phyloP scores from a whole-genome alignment of 2,797 vertebrate genomes.

The Myotis vivesi region DNA sequence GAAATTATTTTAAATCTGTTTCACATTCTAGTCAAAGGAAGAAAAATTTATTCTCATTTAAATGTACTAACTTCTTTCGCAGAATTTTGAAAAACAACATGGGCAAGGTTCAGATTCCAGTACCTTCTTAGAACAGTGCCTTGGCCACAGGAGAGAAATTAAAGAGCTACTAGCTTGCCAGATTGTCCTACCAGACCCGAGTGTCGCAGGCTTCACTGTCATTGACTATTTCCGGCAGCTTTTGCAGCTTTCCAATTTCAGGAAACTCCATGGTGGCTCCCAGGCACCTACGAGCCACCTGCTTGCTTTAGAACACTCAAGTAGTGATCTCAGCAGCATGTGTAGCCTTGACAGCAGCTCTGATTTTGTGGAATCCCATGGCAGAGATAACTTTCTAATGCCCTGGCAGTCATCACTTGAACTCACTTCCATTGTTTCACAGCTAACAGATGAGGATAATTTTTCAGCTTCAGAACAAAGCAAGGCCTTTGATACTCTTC shows the following conservation, averaged over 20 bases:
- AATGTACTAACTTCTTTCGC: constrained; percentile 49
- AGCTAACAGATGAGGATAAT: constrained; percentile 75
- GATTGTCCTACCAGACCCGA: constrained; percentile 80
- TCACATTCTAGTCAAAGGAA: constrained; percentile 30
- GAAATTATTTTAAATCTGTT: constrained; percentile 44
- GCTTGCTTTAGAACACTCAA: constrained; percentile 51
- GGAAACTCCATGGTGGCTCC: constrained; percentile 41
- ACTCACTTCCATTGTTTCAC: constrained; percentile 79
- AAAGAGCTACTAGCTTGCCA: constrained; percentile 83
- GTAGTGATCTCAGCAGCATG: constrained; percentile 76
- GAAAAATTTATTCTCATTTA: constrained; percentile 46
- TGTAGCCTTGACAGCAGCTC: constrained; percentile 65
- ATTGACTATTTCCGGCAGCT: constrained; percentile 79
- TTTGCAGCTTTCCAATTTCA: constrained; percentile 55
- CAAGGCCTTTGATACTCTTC: constrained; percentile 48
- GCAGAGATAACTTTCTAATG: constrained; percentile 61
- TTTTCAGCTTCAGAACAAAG: constrained; percentile 68
- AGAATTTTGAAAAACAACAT: constrained; percentile 78
- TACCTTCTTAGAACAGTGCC: constrained; percentile 70
- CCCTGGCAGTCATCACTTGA: constrained; percentile 83
- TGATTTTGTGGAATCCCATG: constrained; percentile 56
- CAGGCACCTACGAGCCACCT: constrained; percentile 50
- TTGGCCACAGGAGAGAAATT: constrained; percentile 59
- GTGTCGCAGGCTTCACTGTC: constrained; percentile 82
- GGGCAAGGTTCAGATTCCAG: constrained; percentile 60